These are phyloP conservation scores for Sisor rabdophorus DNA, from an alignment of 2,113 vertebrate species.

Conservation along the genomic window DNA sequence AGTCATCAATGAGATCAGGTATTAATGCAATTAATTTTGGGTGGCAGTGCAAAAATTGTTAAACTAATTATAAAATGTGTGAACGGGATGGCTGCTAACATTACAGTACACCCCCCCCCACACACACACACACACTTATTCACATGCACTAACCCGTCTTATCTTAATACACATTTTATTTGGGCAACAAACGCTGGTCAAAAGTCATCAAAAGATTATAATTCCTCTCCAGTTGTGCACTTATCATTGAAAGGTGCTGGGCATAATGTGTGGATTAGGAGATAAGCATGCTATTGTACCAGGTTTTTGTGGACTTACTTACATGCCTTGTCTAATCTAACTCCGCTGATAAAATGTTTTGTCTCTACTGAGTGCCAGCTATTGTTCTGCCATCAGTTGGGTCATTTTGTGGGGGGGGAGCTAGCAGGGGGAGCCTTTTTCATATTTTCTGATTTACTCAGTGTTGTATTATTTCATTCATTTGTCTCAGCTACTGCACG, in stretches of 20 bases:
- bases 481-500: constrained; percentile 44
- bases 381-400: constrained; percentile 39
- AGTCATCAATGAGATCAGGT: not conserved
- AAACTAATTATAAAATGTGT: constrained; percentile 27
- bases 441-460: constrained; percentile 47
- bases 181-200: constrained; percentile 19
- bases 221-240: constrained; percentile 43
- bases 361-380: constrained; percentile 44
- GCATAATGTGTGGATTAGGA: constrained; percentile 51
- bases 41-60: constrained; percentile 33
- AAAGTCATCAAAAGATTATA: constrained; percentile 50
- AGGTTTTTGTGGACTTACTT: constrained; percentile 45
- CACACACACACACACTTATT: too few species aligned
- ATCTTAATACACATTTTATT: constrained; percentile 37
- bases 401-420: constrained; percentile 36
- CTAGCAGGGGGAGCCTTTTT: constrained; percentile 29
- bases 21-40: constrained; percentile 2
- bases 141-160: constrained; percentile 24
- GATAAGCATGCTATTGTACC: constrained; percentile 46
- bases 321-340: constrained; percentile 49
- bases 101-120: not conserved
- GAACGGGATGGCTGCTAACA: constrained; percentile 30
- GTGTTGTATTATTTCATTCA: constrained; percentile 46
- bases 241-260: constrained; percentile 46
- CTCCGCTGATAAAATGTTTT: constrained; percentile 49